Evolutionary conservation across 2,888 invertebrate genomes (phyloP), one percentile per base, ranked within the genome.

Genomic region (Seira ritae): DNA sequence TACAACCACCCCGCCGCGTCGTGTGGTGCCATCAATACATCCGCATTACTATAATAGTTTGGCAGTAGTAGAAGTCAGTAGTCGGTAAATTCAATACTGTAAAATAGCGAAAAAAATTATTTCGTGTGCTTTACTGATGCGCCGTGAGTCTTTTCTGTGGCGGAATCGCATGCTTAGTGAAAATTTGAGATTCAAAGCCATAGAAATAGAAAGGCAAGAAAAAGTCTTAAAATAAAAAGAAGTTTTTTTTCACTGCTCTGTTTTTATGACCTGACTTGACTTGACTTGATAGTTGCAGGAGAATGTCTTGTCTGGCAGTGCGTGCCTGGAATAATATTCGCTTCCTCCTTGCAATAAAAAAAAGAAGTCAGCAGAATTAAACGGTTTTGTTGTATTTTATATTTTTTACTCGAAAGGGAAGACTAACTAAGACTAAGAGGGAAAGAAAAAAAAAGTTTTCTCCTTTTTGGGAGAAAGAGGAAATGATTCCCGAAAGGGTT

Each of bases 141-240:
- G 42, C 42, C 42, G 6, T 42, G 42, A 8, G 42, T 17, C 15
- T 55, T 55, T 55, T 55, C 12, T 55, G 15, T 19, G 70, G 12
- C 50, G 65, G 75, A 77, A 76, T 82, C 73, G 71, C 73, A 83
- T 78, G 83, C 62, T 50, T 60, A 78, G 77, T 83, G 83, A 78
- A 78, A 83, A 77, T 78, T 73, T 67, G 77, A 73, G 77, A 83
- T 83, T 83, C 67, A 77, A 50, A 77, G 22, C 3, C 31, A 31
- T 31, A 8, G 31, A 2, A 31, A 31, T 2, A 71, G 71, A 55
- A 60, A 70, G 60, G 37, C 31, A 72, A 31, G 17, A 46, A 19
- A 75, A 12, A 23, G 60, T 24, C 31, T 31, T 31, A 31, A 31
- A 31, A 72, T 12, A 67, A 67, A 55, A 17, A 12, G 42, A 12